Evolutionary conservation across 1,140 invertebrate species (phyloP).

Genomic region (Drosophila trapezifrons): DNA sequence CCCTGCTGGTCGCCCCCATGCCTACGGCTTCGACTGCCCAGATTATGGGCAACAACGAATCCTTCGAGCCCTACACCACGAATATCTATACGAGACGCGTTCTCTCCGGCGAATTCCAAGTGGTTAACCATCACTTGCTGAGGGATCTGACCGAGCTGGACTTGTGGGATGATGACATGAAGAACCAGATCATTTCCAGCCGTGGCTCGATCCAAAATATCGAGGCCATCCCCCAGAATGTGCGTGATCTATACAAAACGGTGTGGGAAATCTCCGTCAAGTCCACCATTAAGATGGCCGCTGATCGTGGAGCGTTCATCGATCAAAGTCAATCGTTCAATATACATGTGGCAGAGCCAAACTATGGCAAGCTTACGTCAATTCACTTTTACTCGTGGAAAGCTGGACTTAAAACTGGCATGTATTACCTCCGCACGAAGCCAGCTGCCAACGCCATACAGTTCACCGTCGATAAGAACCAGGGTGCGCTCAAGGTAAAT

Average conservation of each 20-base stretch:
- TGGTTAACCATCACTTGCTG: constrained; percentile 98
- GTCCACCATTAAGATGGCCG: constrained; percentile 97
- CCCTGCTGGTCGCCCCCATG: constrained; percentile 98
- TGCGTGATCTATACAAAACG: constrained; percentile 98
- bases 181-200: constrained; percentile 95
- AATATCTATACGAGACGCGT: constrained; percentile 98
- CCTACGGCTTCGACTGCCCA: constrained; percentile 99
- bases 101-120: constrained; percentile 94
- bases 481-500: constrained; percentile 68
- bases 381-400: constrained; percentile 99
- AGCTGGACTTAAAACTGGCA: constrained; percentile 98
- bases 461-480: constrained; percentile 98
- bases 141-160: constrained; percentile 95
- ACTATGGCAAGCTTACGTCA: constrained; percentile 96
- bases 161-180: constrained; percentile 98
- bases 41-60: constrained; percentile 99
- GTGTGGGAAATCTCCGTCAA: constrained; percentile 99
- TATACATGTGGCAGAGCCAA: constrained; percentile 97
- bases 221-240: constrained; percentile 92
- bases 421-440: constrained; percentile 99
- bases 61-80: constrained; percentile 98
- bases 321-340: constrained; percentile 99
- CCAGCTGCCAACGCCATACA: constrained; percentile 98
- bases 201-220: constrained; percentile 98
- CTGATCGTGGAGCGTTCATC: constrained; percentile 98